These are phyloP conservation scores for Rhimphoctona megacephalus DNA, from an alignment of 2,888 invertebrate species.

Conservation along the genomic window DNA sequence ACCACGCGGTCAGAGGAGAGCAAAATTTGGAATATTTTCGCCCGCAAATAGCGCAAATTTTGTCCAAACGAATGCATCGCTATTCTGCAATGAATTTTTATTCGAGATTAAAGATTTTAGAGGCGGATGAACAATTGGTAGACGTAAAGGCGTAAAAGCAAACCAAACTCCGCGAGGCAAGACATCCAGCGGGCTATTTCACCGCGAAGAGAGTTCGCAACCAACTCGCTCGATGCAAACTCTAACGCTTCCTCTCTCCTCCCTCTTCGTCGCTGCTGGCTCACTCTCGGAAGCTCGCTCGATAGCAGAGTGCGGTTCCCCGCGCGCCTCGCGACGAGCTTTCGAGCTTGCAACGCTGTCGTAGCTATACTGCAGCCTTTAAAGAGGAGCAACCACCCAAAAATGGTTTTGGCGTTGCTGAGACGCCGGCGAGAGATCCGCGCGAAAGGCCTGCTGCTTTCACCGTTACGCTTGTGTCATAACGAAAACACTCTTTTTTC, in stretches of 20 bases:
- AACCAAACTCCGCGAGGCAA: background rate
- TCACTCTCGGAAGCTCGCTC: slow-evolving; percentile 80
- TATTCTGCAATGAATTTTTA: background rate
- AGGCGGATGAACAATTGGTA: background rate
- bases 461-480: background rate
- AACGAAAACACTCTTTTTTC: background rate
- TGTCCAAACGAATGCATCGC: background rate
- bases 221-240: slow-evolving; percentile 9
- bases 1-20: background rate
- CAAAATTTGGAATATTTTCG: background rate
- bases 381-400: slow-evolving; percentile 80
- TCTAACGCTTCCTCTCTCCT: slow-evolving; percentile 33
- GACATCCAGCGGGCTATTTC: background rate
- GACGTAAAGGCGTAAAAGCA: background rate
- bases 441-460: background rate
- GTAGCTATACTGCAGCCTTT: slow-evolving; percentile 78
- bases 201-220: background rate
- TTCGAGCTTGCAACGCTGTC: slow-evolving; percentile 79
- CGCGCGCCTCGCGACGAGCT: slow-evolving; percentile 82
- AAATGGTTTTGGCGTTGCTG: background rate
- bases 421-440: background rate
- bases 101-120: background rate
- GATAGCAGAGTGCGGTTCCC: slow-evolving; percentile 82
- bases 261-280: slow-evolving; percentile 53
- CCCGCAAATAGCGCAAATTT: background rate